Evolutionary conservation across 2,888 invertebrate species (phyloP), one percentile per base, ranked within the genome.

Genomic region (Laspeyria flexula): DNA sequence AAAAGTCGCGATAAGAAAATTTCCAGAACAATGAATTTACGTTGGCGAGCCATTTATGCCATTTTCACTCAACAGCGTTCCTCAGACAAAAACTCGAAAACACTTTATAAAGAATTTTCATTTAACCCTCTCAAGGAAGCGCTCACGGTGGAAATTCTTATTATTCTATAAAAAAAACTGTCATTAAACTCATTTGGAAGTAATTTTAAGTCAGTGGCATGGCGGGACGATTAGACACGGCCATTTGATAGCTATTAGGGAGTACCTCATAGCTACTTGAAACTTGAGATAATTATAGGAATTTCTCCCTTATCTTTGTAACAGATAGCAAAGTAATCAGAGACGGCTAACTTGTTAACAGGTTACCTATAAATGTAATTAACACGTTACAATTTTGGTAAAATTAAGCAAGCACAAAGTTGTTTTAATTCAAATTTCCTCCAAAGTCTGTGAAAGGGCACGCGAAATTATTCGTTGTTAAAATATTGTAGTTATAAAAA

Each of bases 101-200:
- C 45, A 59, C 57, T 63, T 61, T 29, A 21, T 33, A 47, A 72
- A 73, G 64, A 69, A 71, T 73, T 70, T 71, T 65, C 59, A 72
- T 71, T 65, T 60, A 75, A 60, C 60, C 54, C 52, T 60, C 58
- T 50, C 57, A 52, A 50, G 60, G 52, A 63, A 64, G 57, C 43
- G 51, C 37, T 57, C 53, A 51, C 63, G 60, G 60, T 67, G 59
- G 60, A 71, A 29, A 43, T 60, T 58, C 55, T 31, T 40, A 16
- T 42, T 30, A 57, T 55, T 48, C 38, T 51, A 12, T 46, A 48
- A 38, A 75, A 79, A 25, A 80, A 76, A 73, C 72, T 70, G 69
- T 71, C 75, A 75, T 78, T 75, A 79, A 79, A 81, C 75, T 81
- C 66, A 75, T 81, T 81, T 69, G 43, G 60, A 78, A 83, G 76